A percentile compares a stretch with the other conserved stretches of the same genome.
Conservation (phyloP, 2,113 vertebrate species). For the Crotalus tigris region DNA sequence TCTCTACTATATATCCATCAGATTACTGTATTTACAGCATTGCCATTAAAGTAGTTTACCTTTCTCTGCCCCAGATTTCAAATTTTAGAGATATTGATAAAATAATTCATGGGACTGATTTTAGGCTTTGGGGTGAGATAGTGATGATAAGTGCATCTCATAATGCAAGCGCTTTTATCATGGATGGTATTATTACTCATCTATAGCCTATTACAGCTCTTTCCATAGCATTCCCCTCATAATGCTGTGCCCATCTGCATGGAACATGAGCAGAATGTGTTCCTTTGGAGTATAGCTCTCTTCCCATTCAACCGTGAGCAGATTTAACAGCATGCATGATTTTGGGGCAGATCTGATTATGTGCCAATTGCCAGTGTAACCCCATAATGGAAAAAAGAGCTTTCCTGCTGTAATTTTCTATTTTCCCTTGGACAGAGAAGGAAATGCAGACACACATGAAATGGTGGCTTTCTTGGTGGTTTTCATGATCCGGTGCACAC, state of each 20-base stretch:
- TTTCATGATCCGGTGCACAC: neutral
- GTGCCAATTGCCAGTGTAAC: neutral
- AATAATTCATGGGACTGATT: neutral
- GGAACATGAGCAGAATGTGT: neutral
- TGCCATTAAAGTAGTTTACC: neutral
- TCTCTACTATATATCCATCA: neutral
- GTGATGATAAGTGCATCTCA: neutral
- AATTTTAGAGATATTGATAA: neutral
- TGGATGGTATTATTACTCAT: neutral
- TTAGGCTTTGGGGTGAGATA: neutral
- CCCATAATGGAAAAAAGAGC: neutral
- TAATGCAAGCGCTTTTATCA: neutral
- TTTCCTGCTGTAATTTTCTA: neutral
- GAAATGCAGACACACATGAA: neutral
- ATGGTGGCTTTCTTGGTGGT: neutral
- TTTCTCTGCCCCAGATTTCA: neutral
- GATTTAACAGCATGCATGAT: neutral
- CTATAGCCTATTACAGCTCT: neutral
- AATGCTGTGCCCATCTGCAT: neutral
- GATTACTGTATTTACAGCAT: neutral
- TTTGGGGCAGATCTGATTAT: neutral
- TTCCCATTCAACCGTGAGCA: too few relatives aligned
- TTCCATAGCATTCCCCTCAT: neutral
- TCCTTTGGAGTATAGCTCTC: neutral
- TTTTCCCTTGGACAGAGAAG: neutral